Base-by-base conservation (phyloP, 2,797 vertebrate genomes). In the Holocentrus rufus region DNA sequence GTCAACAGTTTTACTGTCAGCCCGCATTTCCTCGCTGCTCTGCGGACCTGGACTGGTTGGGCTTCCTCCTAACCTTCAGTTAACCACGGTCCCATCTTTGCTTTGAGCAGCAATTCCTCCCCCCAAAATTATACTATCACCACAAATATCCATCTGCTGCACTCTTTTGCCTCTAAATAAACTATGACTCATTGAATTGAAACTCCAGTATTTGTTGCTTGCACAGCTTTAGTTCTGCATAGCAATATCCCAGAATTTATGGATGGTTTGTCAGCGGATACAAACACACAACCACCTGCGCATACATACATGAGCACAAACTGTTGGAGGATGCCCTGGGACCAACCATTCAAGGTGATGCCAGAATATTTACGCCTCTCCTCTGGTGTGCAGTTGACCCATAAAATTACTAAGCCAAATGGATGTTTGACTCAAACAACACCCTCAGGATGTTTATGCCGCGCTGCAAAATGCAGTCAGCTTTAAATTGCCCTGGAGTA, bases 361-460 rank as follows among this genome's bases (percentile, higher is more conserved):
- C 57, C 76, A 62, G 27, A 53, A 64, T 79, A 72, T 89, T 88
- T 84, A 73, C n/a, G 30, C 56, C 71, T 75, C 77, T 79, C 71
- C 81, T 71, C 77, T 79, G 79, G 83, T 80, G 86, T 69, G 72
- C 72, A 58, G 78, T 81, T 90, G 85, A 89, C 88, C 88, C 78
- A 77, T 86, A 81, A 88, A 85, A 86, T 86, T 27, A 83, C 73
- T 49, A 65, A 88, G 74, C 84, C 82, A 88, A 91, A 91, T 84
- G 81, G 80, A 81, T 85, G 75, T 90, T 90, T 87, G 84, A 89
- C 81, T 88, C 81, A 77, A 86, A 90, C 84, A 77, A 79, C 81
- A 83, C 82, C 87, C 82, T 23, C 23, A 77, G 85, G 90, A 85
- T 87, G 83, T 89, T 88, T 76, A 76, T 77, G 50, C 62, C 66